A percentile compares a stretch with the other conserved stretches of the same genome.
These are phyloP conservation scores for Cetonia aurata DNA, from an alignment of 2,888 invertebrate species.

Conservation along the genomic window DNA sequence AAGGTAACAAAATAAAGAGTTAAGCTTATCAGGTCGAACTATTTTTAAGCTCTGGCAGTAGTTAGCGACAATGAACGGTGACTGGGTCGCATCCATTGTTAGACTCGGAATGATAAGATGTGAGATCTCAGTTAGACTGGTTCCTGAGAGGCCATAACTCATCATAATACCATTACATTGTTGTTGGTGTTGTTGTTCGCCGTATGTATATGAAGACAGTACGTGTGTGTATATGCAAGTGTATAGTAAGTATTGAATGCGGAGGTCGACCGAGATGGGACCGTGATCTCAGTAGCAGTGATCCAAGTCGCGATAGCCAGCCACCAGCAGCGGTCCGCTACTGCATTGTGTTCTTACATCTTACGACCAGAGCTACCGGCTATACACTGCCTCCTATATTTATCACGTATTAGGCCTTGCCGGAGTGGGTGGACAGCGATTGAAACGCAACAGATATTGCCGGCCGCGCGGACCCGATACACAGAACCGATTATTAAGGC, in stretches of 20 bases:
- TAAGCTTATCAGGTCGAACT: constrained; percentile 36
- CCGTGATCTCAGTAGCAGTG: constrained; percentile 61
- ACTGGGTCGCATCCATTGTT: constrained; percentile 41
- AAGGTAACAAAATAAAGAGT: constrained; percentile 13
- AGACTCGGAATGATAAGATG: constrained; percentile 45
- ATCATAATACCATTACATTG: constrained; percentile 63
- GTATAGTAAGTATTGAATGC: constrained; percentile 57
- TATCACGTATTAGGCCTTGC: constrained; percentile 46
- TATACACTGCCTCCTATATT: constrained; percentile 46
- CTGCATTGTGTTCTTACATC: constrained; percentile 53
- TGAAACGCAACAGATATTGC: constrained; percentile 44
- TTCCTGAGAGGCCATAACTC: constrained; percentile 58
- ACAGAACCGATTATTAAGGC: constrained; percentile 46
- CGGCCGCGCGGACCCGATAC: constrained; percentile 43
- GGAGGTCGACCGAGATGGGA: constrained; percentile 59
- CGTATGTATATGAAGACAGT: constrained; percentile 16
- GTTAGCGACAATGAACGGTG: constrained; percentile 43
- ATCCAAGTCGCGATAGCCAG: constrained; percentile 60
- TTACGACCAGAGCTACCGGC: constrained; percentile 45
- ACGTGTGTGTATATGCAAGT: constrained; percentile 25
- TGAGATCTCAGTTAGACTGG: constrained; percentile 50
- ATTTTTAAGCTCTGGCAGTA: constrained; percentile 34
- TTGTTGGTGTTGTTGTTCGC: constrained; percentile 50
- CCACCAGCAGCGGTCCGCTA: constrained; percentile 57
- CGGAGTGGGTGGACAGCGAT: constrained; percentile 46